Evolutionary conservation across 2,888 invertebrate species (phyloP), one percentile per base, ranked within the genome.

Genomic region (Carterocephalus palaemon): DNA sequence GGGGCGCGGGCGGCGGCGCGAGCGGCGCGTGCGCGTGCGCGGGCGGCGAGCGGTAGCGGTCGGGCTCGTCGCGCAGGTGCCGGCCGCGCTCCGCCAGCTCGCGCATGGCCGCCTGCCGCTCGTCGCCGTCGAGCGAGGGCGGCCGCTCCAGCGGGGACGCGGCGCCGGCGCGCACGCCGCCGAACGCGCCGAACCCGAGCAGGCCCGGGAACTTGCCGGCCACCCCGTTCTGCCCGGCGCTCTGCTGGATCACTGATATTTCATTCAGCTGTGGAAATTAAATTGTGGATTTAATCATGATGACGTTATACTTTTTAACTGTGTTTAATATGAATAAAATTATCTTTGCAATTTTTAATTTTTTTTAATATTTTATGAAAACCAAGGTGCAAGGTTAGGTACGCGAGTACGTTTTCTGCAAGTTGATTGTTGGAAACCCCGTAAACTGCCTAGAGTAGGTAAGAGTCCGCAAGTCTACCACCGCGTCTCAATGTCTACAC

Each of bases 201-300:
- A 93, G 82, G 12, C 93, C 92, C 29, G 93, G 92, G 78, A 93
- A 94, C 70, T 93, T 93, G 43, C 89, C 89, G 52, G 84, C 89
- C 43, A 91, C 87, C 16, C 91, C 89, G 61, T 92, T 93, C 71
- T 92, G 92, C 59, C 90, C 91, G 72, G 90, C 91, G 76, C 89
- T 91, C 68, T 91, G 91, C 67, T 92, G 93, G 64, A 93, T 92
- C 60, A 92, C 92, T 62, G 92, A 92, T 84, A 93, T 93, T 84
- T 93, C 93, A 87, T 92, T 93, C 80, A 93, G 88, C 93, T 93
- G 90, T 58, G 84, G 79, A 50, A 54, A 40, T 53, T 43, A 43
- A 13, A n/a, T 12, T 12, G 3, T 12, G 28, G 22, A 34, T 2
- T 12, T 6, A 7, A 2, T 9, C 10, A 24, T 24, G 9, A 3